These are phyloP conservation scores for Pseudorhombus dupliciocellatus DNA, from an alignment of 2,113 vertebrate species.

Conservation along the genomic window DNA sequence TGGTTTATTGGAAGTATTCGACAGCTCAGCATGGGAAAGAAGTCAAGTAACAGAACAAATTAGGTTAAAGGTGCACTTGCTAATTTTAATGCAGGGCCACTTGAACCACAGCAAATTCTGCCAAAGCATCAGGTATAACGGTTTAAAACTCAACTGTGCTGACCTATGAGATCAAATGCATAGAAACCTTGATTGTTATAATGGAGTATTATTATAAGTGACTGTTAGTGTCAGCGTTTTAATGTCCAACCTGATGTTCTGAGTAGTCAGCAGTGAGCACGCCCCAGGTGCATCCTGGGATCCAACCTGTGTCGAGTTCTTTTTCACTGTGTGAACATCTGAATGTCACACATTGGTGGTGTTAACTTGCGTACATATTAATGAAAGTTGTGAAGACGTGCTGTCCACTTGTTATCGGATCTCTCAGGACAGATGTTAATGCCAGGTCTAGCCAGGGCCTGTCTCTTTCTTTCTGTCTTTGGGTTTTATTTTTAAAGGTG, in stretches of 20 bases:
- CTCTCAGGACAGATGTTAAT: too few relatives aligned
- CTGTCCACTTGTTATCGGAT: not conserved
- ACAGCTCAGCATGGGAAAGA: conserved; percentile 14
- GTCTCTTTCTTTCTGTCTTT: too few relatives aligned
- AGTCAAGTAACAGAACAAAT: conserved; percentile 23
- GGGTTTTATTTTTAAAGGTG: not conserved
- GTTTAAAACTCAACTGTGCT: conserved; percentile 1
- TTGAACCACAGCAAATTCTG: not conserved
- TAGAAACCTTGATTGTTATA: not conserved
- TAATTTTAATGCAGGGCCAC: not conserved
- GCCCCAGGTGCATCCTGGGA: too few relatives aligned
- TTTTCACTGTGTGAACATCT: too few relatives aligned
- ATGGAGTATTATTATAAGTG: not conserved
- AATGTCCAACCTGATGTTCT: not conserved
- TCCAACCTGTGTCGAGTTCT: too few relatives aligned
- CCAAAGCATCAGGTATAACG: not conserved
- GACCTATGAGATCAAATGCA: not conserved
- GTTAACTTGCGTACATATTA: too few relatives aligned
- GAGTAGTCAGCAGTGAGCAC: not conserved
- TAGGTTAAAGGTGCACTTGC: conserved; percentile 12
- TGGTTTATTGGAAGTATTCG: conserved; percentile 39
- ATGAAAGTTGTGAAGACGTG: not conserved
- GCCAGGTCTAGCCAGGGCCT: too few relatives aligned
- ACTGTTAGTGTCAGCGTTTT: not conserved
- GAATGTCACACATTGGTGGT: too few relatives aligned